Evolutionary conservation across 2,888 invertebrate species (phyloP).

Genomic region (Cheiracanthium punctorium): DNA sequence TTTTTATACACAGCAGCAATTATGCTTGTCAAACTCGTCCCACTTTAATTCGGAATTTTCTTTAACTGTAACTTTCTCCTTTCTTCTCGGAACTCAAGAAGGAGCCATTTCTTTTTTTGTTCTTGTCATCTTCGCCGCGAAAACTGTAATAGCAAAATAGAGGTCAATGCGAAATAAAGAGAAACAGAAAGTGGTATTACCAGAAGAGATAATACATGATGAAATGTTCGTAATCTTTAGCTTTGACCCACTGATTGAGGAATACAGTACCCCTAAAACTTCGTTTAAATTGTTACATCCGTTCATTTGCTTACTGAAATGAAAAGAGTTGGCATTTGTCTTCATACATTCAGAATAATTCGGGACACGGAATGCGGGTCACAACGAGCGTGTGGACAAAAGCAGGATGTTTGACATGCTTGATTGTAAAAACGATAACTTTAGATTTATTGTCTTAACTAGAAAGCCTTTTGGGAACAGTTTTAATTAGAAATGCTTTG

Average conservation of each 20-base stretch:
- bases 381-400: neutral
- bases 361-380: neutral
- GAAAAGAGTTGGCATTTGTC: conserved; percentile 2
- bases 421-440: neutral
- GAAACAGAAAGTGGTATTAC: conserved; percentile 22
- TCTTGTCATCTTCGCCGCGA: neutral
- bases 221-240: neutral
- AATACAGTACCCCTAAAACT: neutral
- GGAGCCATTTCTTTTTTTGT: conserved; percentile 28
- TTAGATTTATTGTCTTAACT: neutral
- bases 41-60: conserved; percentile 11
- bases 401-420: conserved; percentile 15
- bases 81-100: conserved; percentile 14
- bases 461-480: neutral
- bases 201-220: conserved; percentile 28
- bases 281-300: conserved; percentile 20
- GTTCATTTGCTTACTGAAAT: neutral
- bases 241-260: conserved; percentile 41
- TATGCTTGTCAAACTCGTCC: conserved; percentile 25
- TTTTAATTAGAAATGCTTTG: neutral
- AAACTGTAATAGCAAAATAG: conserved; percentile 4
- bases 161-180: conserved; percentile 32
- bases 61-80: conserved; percentile 1
- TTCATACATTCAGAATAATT: neutral
- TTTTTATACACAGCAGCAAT: conserved; percentile 47